Base-by-base conservation (phyloP, 2,888 invertebrate species). In the Netelia fuscicornis region DNA sequence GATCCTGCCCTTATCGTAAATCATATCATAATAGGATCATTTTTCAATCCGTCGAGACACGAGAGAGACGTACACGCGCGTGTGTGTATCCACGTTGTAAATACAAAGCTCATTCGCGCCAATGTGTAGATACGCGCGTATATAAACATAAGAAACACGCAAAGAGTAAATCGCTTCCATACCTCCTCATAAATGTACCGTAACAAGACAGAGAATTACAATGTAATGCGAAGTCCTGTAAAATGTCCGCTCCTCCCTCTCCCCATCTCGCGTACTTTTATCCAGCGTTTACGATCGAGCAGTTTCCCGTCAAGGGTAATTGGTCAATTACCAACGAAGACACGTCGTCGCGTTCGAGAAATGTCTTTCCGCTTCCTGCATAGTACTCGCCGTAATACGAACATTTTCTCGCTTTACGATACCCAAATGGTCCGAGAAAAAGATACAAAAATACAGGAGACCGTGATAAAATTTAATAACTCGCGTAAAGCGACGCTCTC, bases 11-110 rank as follows among this genome's bases (percentile, higher is more conserved):
- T 85, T 81, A 85, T 85, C 84, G 60, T 78, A 81, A 75, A 70
- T 78, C 65, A 85, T 68, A 85, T 85, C 81, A n/a, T 81, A 85
- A 81, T 85, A 60, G 81, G 58, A 81, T 78, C 68, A 85, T 81
- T 85, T 85, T 81, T 85, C 78, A 78, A 65, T 65, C 70, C 48
- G 23, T 54, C 48, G 44, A 62, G 74, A 70, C 78, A 60, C 70
- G 70, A 78, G 44, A 54, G 11, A 10, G 64, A 56, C 56, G 17
- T 60, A 60, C 42, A 48, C 20, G 71, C 20, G 11, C 9, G 10
- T 20, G 30, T 72, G 13, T 20, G 20, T 65, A 44, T 65, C 25
- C 23, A 72, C 62, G 13, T 13, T 75, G 42, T 62, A 79, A 30
- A 20, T 17, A 70, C 68, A 64, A 81, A 44, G 56, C 42, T 30